These are phyloP conservation scores for Zeugodacus cucurbitae DNA, from an alignment of 1,140 invertebrate genomes.

Conservation along the genomic window DNA sequence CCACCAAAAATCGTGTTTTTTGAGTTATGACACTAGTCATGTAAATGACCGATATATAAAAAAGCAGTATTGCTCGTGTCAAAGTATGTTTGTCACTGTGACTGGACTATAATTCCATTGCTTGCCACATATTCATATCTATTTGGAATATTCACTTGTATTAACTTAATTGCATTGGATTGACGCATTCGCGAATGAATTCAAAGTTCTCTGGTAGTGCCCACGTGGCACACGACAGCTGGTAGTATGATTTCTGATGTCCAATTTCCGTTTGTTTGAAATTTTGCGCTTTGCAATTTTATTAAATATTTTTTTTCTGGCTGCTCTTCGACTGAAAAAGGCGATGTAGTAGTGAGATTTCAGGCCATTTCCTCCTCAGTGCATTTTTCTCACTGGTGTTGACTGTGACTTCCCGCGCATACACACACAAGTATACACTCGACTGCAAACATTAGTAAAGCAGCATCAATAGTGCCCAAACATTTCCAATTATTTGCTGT, in stretches of 20 bases:
- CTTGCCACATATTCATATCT: neutral
- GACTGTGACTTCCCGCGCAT: neutral
- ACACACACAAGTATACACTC: neutral
- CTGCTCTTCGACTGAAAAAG: neutral
- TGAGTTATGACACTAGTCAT: no score
- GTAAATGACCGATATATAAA: no score
- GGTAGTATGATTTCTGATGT: slow-evolving; percentile 7
- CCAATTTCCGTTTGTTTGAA: slow-evolving; percentile 36
- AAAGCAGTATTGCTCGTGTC: no score
- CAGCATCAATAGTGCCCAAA: slow-evolving; percentile 29
- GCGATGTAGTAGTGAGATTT: neutral
- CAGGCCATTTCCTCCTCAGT: neutral
- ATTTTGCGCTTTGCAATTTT: neutral
- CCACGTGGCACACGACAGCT: neutral
- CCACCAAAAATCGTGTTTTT: no score
- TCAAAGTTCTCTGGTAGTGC: neutral
- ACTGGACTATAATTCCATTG: neutral
- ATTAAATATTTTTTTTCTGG: neutral
- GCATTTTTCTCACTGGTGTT: neutral
- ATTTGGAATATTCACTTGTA: neutral
- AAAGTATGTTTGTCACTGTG: neutral
- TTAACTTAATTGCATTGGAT: slow-evolving; percentile 6
- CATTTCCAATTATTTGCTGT: slow-evolving; percentile 35
- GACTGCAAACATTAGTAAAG: neutral
- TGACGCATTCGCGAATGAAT: neutral